Percentiles rank a stretch among this genome's conserved stretches.
These are phyloP conservation scores for Rhopalosiphum maidis DNA, from an alignment of 1,140 invertebrate species.

Conservation along the genomic window DNA sequence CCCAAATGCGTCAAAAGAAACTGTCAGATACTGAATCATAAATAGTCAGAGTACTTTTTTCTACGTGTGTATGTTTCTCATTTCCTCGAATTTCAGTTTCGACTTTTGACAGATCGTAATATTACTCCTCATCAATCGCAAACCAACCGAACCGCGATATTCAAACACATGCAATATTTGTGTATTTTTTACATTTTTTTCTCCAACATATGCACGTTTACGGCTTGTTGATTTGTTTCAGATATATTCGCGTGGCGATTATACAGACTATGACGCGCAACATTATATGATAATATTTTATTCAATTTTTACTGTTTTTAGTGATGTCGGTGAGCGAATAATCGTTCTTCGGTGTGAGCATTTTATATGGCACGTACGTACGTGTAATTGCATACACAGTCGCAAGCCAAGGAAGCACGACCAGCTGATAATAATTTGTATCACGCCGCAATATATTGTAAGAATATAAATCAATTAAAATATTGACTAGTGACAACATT, in stretches of 20 bases:
- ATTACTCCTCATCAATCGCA: conserved; percentile 4
- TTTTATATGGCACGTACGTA: neutral
- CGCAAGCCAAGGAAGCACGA: neutral
- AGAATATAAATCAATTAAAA: neutral
- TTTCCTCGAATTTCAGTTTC: conserved; percentile 38
- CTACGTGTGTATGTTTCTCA: neutral
- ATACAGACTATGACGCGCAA: neutral
- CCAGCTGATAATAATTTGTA: neutral
- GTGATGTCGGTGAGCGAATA: neutral
- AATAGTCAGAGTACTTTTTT: conserved; percentile 33
- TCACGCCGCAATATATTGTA: neutral
- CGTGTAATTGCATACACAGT: neutral
- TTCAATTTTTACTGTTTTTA: neutral
- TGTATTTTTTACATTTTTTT: neutral
- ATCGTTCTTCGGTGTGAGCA: neutral
- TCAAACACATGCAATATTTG: neutral
- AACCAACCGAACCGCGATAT: neutral
- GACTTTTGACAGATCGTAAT: conserved; percentile 50
- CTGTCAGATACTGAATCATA: conserved; percentile 42
- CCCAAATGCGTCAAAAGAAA: neutral
- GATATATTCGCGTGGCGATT: neutral
- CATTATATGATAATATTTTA: neutral
- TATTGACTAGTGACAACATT: neutral
- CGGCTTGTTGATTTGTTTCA: neutral
- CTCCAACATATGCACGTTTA: neutral